Base-by-base conservation (phyloP, 2,797 vertebrate genomes). In the Cygnus olor region DNA sequence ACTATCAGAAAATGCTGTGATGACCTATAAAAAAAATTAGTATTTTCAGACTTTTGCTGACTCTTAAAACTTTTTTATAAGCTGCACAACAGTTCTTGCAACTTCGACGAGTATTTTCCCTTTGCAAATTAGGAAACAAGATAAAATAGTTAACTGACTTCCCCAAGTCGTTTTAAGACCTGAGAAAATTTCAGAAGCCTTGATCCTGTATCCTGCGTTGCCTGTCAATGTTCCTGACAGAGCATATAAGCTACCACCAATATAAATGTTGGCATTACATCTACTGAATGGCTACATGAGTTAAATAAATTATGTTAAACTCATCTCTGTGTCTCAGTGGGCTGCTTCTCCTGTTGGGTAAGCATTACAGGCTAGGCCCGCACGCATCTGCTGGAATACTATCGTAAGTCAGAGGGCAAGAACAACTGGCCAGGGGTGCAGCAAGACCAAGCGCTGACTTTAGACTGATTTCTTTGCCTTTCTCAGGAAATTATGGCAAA, bases 271-370 rank as follows among this genome's bases (percentile, higher is more conserved):
- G 87, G 85, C 40, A 54, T 42, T 94, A 3, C 30, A 44, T 42
- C 53, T 77, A 65, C 28, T 28, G 56, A 80, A 89, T 32, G 54
- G 69, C 28, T 25, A 49, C 77, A 90, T 36, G 49, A 82, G 11
- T 61, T 66, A 82, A 83, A 65, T 61, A 84, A 84, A 72, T n/a
- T 44, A 68, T 36, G 73, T 40, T 13, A 78, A 85, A 32, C 47
- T 80, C 60, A 89, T 40, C 49, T 90, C 36, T 68, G 21, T 49
- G 24, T 28, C 27, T 30, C 36, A 68, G 56, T 57, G 68, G 36
- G 71, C 45, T 85, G 82, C 79, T 38, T 92, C 95, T 95, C 88
- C 93, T 95, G 86, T 90, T 68, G 89, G 93, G 94, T 90, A 84
- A 95, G 88, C 53, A 21, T 10, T 45, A 5, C 71, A 73, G 90